Percentiles rank a stretch among this genome's conserved stretches.
phyloP scores from a whole-genome alignment of 2,113 vertebrate genomes.

The Burhinus bistriatus region DNA sequence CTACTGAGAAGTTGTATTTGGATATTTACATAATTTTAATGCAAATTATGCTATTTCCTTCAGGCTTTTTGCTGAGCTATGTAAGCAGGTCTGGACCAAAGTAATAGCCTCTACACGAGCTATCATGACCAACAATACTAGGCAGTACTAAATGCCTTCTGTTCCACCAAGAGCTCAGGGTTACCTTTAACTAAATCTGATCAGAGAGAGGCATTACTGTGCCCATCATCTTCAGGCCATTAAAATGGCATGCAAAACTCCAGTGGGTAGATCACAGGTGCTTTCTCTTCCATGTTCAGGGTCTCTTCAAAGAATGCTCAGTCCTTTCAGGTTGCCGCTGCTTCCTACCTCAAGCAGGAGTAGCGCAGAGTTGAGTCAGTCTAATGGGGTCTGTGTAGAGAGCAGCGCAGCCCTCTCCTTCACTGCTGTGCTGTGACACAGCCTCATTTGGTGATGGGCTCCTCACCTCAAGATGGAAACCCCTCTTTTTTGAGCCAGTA shows the following conservation, averaged over 20 bases:
- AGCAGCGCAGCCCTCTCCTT: not conserved
- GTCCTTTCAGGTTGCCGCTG: fast-evolving
- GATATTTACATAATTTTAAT: not conserved
- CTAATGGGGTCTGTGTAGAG: not conserved
- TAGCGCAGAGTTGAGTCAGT: fast-evolving
- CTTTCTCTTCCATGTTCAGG: not conserved
- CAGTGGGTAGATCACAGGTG: fast-evolving
- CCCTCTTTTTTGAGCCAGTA: not conserved
- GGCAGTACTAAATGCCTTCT: not conserved
- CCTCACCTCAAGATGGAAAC: not conserved
- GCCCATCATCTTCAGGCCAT: not conserved
- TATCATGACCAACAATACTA: not conserved
- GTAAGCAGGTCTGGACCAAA: not conserved
- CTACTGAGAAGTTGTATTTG: not conserved
- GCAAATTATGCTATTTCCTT: not conserved
- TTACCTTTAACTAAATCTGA: not conserved
- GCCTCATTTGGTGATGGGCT: not conserved
- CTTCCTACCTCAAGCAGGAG: not conserved
- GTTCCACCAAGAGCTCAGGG: not conserved
- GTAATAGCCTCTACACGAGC: not conserved
- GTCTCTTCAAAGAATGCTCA: not conserved
- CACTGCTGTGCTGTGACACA: not conserved
- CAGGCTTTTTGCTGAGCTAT: not conserved
- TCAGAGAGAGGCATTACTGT: not conserved
- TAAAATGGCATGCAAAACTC: not conserved